These are phyloP conservation scores for Lordiphosa mommai DNA, from an alignment of 1,140 invertebrate genomes.

Conservation along the genomic window DNA sequence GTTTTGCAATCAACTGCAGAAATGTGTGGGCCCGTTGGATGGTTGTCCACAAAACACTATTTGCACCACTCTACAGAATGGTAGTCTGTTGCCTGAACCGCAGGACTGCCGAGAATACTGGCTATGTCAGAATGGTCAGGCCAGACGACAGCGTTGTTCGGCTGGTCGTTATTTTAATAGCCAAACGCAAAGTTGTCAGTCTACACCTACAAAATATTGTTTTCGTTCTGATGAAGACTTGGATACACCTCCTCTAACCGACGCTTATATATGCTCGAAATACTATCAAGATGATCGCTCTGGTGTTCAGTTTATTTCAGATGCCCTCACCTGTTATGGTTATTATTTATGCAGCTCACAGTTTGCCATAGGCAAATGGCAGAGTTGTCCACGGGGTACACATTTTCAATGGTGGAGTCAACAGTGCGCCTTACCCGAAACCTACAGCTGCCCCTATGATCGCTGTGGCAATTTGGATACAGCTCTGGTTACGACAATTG, in stretches of 20 bases:
- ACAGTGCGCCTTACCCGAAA: conserved; percentile 21
- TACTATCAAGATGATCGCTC: conserved; percentile 21
- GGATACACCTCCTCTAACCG: background rate
- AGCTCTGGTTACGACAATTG: conserved; percentile 24
- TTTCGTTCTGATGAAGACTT: background rate
- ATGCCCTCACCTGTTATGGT: conserved; percentile 33
- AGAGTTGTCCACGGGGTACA: conserved; percentile 30
- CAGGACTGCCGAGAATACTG: conserved; percentile 18
- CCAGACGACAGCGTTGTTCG: conserved; percentile 9
- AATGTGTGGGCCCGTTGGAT: conserved; percentile 9
- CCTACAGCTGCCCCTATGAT: conserved; percentile 45
- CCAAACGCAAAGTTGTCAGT: conserved; percentile 19
- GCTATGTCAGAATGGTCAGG: conserved; percentile 32
- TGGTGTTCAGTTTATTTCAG: conserved; percentile 23
- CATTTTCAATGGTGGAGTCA: conserved; percentile 53
- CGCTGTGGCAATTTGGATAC: conserved; percentile 32
- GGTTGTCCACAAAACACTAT: conserved; percentile 35
- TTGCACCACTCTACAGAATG: conserved; percentile 27
- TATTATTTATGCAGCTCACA: conserved; percentile 38
- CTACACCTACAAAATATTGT: conserved; percentile 23
- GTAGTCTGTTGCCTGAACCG: conserved; percentile 14
- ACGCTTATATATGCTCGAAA: conserved; percentile 19
- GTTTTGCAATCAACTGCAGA: conserved; percentile 36
- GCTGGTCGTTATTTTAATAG: conserved; percentile 40
- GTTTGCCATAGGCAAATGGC: conserved; percentile 22